A percentile compares a stretch with the other conserved stretches of the same genome.
Conservation (phyloP, 2,888 invertebrate genomes). For the Cryptocephalus primarius region DNA sequence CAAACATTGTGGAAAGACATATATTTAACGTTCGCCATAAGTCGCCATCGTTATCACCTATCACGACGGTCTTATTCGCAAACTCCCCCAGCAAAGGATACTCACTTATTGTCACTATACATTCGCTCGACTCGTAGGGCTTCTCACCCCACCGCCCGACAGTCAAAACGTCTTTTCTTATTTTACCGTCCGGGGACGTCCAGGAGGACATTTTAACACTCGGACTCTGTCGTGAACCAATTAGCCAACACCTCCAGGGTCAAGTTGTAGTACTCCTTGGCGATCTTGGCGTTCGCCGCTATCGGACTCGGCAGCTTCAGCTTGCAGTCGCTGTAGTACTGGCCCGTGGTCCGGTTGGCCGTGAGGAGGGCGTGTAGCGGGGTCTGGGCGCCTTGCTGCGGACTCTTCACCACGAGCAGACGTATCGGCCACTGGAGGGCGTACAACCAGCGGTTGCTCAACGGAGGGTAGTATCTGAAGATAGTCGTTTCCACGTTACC, state of each 20-base stretch:
- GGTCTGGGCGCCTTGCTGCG: constrained; percentile 36
- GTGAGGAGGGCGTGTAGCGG: constrained; percentile 33
- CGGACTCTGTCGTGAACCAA: constrained; percentile 29
- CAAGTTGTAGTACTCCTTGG: constrained; percentile 28
- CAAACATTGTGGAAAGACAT: constrained; percentile 38
- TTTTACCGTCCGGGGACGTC: constrained; percentile 29
- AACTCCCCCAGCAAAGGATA: constrained; percentile 16
- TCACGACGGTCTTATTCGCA: constrained; percentile 17
- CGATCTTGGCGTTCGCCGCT: constrained; percentile 25
- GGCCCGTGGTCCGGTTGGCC: constrained; percentile 30
- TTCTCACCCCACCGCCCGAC: constrained; percentile 26
- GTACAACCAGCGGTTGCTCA: constrained; percentile 29
- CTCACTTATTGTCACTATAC: constrained; percentile 25
- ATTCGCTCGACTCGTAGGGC: constrained; percentile 31
- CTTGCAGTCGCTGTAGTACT: constrained; percentile 33
- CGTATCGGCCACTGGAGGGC: constrained; percentile 35
- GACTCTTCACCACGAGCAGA: constrained; percentile 31
- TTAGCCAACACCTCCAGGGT: constrained; percentile 28
- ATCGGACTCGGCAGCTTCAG: constrained; percentile 26
- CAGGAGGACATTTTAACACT: constrained; percentile 26
- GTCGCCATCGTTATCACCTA: constrained; percentile 38
- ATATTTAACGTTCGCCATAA: constrained; percentile 40
- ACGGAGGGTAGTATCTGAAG: constrained; percentile 31
- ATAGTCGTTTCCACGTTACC: constrained; percentile 38
- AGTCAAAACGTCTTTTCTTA: constrained; percentile 26